These are phyloP conservation scores for Diadegma fenestrale DNA, from an alignment of 2,888 invertebrate species.

Conservation along the genomic window DNA sequence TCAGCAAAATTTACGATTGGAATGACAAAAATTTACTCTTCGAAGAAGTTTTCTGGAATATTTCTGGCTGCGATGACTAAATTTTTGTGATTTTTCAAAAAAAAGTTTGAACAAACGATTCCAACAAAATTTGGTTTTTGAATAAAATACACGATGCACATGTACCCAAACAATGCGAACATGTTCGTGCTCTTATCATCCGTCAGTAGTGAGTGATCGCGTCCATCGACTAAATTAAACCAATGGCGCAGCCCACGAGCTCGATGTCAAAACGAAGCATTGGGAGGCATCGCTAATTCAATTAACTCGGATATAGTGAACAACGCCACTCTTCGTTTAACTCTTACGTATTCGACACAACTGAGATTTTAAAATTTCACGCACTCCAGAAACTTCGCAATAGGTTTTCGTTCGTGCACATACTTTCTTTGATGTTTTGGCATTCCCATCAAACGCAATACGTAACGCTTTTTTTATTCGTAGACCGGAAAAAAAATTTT, in stretches of 20 bases:
- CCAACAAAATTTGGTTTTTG: neutral
- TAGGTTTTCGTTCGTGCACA: neutral
- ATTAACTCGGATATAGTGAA: neutral
- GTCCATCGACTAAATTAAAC: conserved; percentile 11
- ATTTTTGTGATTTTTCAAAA: too few relatives aligned
- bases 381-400: neutral
- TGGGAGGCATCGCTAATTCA: conserved; percentile 1
- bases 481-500: too few relatives aligned
- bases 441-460: neutral
- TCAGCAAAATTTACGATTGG: too few relatives aligned
- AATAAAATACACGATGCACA: neutral
- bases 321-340: conserved; percentile 34
- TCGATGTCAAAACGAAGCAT: conserved; percentile 4
- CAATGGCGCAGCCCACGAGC: conserved; percentile 18
- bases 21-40: too few relatives aligned
- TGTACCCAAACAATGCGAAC: conserved; percentile 7
- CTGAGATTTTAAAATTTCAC: conserved; percentile 12
- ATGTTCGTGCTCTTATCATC: conserved; percentile 6
- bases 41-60: too few relatives aligned
- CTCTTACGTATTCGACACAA: neutral
- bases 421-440: neutral
- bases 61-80: too few relatives aligned
- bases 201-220: neutral
- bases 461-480: neutral
- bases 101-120: too few relatives aligned